A percentile compares a stretch with the other conserved stretches of the same genome.
These are phyloP conservation scores for Cyrtodaria siliqua DNA, from an alignment of 2,888 invertebrate genomes.

Conservation along the genomic window DNA sequence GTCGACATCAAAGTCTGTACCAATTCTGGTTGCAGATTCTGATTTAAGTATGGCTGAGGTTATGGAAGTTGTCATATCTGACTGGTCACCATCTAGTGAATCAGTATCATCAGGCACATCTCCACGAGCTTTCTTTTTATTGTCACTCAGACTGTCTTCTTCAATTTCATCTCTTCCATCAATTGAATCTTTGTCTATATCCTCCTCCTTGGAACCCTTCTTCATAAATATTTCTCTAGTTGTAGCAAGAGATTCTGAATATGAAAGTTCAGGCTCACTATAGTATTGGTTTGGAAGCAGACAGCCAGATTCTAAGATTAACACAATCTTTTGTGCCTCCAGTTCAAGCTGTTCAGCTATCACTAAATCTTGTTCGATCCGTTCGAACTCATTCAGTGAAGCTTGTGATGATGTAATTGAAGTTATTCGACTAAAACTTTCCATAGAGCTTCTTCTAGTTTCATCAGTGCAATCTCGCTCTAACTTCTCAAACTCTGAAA, in stretches of 20 bases:
- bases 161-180: conserved; percentile 78
- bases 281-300: conserved; percentile 69
- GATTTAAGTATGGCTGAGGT: conserved; percentile 78
- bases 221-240: conserved; percentile 54
- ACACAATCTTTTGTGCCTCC: conserved; percentile 85
- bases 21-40: conserved; percentile 57
- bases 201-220: conserved; percentile 49
- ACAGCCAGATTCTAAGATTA: conserved; percentile 83
- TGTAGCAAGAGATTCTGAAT: conserved; percentile 57
- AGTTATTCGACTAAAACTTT: conserved; percentile 73
- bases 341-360: conserved; percentile 83
- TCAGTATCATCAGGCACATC: conserved; percentile 76
- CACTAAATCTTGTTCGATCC: conserved; percentile 80
- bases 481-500: conserved; percentile 96
- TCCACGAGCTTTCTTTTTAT: conserved; percentile 64
- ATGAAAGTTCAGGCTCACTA: conserved; percentile 57
- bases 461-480: conserved; percentile 90
- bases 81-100: conserved; percentile 79
- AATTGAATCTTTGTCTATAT: conserved; percentile 77
- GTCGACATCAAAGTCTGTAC: conserved; percentile 76
- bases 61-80: conserved; percentile 79
- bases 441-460: conserved; percentile 84
- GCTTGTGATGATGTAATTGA: conserved; percentile 83
- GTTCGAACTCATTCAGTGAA: conserved; percentile 84
- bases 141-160: conserved; percentile 78